Base-by-base conservation (phyloP, 2,113 vertebrate genomes). In the Colossoma macropomum region DNA sequence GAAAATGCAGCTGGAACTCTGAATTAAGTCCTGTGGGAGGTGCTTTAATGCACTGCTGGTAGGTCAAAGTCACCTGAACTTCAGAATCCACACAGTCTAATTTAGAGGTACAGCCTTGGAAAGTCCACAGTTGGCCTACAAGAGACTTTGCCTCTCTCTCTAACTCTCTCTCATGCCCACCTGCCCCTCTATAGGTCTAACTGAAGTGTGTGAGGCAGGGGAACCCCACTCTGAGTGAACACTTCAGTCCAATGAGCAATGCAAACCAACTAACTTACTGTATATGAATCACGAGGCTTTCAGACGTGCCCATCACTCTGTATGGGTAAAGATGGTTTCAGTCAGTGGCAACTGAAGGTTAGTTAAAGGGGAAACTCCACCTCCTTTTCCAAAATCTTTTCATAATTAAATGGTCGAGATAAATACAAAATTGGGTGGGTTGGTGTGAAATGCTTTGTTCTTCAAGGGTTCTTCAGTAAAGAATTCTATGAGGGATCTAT, bases 91-190 rank as follows among this genome's bases (percentile, higher is more conserved):
- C 45, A 81, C 68, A 56, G 38, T 13, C 28, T 59, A 0, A 72
- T 83, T 34, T 38, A 27, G 38, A 28, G 4, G 72, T 73, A 54
- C 17, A 62, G 28, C 27, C 60, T 72, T 79, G 86, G 86, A 87
- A 87, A 87, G 83, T 87, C 86, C 86, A 84, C 86, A 87, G 86
- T 82, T 87, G 65, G 27, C 68, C 74, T 77, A 78, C 45, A 48
- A 76, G 69, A 82, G 63, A 83, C 69, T 79, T 77, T 76, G 54
- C n/a, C 38, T 75, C 52, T 4, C 27, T 59, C 63, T 79, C 34
- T 59, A n/a, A 2, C 28, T 60, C 52, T 79, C 28, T 59, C 25
- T 66, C 50, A 23, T 50, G n/a, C 27, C 34, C 80, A 86, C 85
- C 85, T 87, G 82, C 66, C 72, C 30, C 13, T 79, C 52, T 19